These are phyloP conservation scores for Barnardius zonarius DNA, from an alignment of 2,113 vertebrate genomes.

Conservation along the genomic window DNA sequence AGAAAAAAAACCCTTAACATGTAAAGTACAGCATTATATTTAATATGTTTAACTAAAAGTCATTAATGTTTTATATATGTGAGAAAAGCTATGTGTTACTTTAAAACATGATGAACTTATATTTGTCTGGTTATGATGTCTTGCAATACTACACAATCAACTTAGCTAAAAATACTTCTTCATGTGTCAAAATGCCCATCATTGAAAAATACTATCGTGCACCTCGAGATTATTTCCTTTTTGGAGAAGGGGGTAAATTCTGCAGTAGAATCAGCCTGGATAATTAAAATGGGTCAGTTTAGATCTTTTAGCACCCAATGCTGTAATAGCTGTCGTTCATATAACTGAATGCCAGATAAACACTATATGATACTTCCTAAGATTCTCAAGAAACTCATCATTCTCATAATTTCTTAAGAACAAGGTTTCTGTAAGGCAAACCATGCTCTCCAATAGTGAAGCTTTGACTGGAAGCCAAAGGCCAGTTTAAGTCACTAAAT, in stretches of 20 bases:
- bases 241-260: conserved; percentile 52
- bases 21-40: conserved; percentile 52
- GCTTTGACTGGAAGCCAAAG: conserved; percentile 70
- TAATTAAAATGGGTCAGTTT: conserved; percentile 31
- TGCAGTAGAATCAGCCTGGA: conserved; percentile 54
- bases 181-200: conserved; percentile 70
- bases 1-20: conserved; percentile 26
- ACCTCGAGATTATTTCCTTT: conserved; percentile 52
- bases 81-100: conserved; percentile 46
- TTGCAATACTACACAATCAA: conserved; percentile 65
- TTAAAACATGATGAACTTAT: conserved; percentile 66
- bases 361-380: conserved; percentile 47
- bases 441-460: conserved; percentile 60
- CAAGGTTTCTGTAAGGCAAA: conserved; percentile 71
- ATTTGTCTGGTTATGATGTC: conserved; percentile 46
- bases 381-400: conserved; percentile 54
- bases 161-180: conserved; percentile 71
- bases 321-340: conserved; percentile 23
- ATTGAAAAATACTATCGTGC: conserved; percentile 69
- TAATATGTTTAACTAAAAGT: conserved; percentile 68
- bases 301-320: conserved; percentile 27
- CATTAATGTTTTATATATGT: conserved; percentile 60
- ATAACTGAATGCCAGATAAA: conserved; percentile 53
- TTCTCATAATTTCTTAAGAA: conserved; percentile 53
- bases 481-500: conserved; percentile 59